Evolutionary conservation across 2,113 vertebrate genomes (phyloP).

Genomic region (Helogale parvula): DNA sequence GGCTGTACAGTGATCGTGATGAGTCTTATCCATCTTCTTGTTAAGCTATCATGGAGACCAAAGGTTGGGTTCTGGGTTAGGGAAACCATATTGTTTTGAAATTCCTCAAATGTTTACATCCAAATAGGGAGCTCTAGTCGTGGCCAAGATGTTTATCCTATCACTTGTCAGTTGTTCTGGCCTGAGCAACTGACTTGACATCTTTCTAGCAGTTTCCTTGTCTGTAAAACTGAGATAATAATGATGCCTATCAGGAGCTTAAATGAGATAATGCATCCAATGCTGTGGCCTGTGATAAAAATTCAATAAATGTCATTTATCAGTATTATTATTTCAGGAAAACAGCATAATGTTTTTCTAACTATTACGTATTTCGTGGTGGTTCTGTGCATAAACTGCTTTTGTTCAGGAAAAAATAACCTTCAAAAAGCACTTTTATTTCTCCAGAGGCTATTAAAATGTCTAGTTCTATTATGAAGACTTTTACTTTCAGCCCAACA

Average conservation of each 20-base stretch:
- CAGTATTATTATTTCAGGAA: background rate
- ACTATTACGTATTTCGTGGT: background rate
- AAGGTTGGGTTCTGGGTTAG: background rate
- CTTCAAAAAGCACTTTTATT: slow-evolving; percentile 32
- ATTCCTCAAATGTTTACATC: background rate
- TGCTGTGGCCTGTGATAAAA: background rate
- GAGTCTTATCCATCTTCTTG: background rate
- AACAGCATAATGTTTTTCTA: background rate
- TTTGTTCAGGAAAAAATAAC: slow-evolving; percentile 13
- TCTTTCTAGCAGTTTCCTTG: background rate
- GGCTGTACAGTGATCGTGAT: background rate
- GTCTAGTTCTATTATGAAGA: slow-evolving; percentile 32
- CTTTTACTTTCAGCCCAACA: slow-evolving; percentile 31
- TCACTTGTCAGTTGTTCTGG: background rate
- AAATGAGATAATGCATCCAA: background rate
- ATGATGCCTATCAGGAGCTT: background rate
- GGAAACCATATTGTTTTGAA: background rate
- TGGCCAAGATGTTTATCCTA: background rate
- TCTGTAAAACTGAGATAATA: background rate
- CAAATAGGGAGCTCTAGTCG: background rate
- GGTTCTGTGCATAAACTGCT: background rate
- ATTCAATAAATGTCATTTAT: background rate
- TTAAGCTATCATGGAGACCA: background rate
- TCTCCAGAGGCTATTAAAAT: slow-evolving; percentile 28
- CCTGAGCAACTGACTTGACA: background rate